phyloP scores from a whole-genome alignment of 2,797 vertebrate genomes.

The Chaetophractus vellerosus region DNA sequence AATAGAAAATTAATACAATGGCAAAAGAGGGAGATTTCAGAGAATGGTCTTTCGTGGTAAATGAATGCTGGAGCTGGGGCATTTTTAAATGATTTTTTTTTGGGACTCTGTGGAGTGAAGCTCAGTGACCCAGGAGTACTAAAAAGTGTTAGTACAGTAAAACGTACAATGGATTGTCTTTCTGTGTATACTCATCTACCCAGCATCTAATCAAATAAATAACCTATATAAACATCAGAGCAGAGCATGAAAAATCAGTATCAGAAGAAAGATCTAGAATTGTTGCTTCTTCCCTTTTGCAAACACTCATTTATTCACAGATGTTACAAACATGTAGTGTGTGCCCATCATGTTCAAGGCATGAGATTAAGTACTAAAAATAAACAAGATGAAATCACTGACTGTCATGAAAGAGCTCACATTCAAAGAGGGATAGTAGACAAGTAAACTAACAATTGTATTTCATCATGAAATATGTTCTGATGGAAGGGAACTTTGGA shows the following conservation, averaged over 20 bases:
- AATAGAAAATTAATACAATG: constrained; percentile 7
- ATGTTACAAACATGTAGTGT: constrained; percentile 17
- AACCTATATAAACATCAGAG: constrained; percentile 28
- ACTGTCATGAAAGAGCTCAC: background rate
- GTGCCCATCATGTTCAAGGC: background rate
- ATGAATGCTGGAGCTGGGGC: background rate
- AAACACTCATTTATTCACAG: background rate
- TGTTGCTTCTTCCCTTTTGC: background rate
- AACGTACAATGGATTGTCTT: background rate
- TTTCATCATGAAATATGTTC: constrained; percentile 43
- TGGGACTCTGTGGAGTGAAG: background rate
- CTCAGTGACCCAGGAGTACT: background rate
- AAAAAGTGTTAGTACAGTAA: background rate
- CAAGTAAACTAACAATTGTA: constrained; percentile 15
- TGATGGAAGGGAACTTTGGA: background rate
- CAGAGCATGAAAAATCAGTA: constrained; percentile 18
- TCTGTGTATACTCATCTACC: constrained; percentile 12
- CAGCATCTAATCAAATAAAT: constrained; percentile 33
- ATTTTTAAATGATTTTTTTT: constrained; percentile 12
- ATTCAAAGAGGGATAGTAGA: background rate
- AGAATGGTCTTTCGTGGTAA: background rate
- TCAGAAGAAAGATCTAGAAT: constrained; percentile 58
- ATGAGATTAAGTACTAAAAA: background rate
- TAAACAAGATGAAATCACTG: constrained; percentile 44
- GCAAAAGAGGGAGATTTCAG: background rate